Base-by-base conservation (phyloP, 2,113 vertebrate species). In the Castor canadensis region DNA sequence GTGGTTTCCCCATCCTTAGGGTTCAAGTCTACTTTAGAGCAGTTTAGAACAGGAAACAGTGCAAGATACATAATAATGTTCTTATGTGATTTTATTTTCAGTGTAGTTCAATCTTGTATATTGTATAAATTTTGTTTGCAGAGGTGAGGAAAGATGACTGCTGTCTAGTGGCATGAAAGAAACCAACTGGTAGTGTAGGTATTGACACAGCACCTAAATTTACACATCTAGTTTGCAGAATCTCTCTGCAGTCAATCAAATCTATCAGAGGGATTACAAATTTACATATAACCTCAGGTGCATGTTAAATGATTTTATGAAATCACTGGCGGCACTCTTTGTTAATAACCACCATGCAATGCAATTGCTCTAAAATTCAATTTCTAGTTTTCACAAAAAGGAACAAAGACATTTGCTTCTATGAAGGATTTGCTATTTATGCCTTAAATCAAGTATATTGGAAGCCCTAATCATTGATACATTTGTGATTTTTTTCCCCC, bases 401-500 rank as follows among this genome's bases (percentile, higher is more conserved):
- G 10, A 40, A 19, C 62, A 86, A 56, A 91, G 32, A 49, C 54
- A 66, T 38, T 89, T 73, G 35, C 47, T 30, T 77, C 62, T 6
- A 73, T 64, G 43, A 87, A 84, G 45, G 35, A 91, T 72, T 93
- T 96, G 47, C 47, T 87, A 4, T 93, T 72, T 96, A 45, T 89
- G n/a, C n/a, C 71, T 87, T 87, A 82, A 94, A 95, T 47, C 32
- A 75, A 56, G 11, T 72, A 87, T 40, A 24, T 72, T 66, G 58
- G 90, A 94, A 91, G 81, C 28, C 38, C 32, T 77, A 83, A 96
- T 94, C 87, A 79, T 13, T 43, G 95, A 19, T 75, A 17, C 88
- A 87, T 93, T 95, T 93, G 77, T 89, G 88, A 92, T 77, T 67
- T 73, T 69, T 62, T 58, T 71, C 35, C 6, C 1, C 54, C 32